Base-by-base conservation (phyloP, 2,113 vertebrate genomes). In the Triplophysa rosa region DNA sequence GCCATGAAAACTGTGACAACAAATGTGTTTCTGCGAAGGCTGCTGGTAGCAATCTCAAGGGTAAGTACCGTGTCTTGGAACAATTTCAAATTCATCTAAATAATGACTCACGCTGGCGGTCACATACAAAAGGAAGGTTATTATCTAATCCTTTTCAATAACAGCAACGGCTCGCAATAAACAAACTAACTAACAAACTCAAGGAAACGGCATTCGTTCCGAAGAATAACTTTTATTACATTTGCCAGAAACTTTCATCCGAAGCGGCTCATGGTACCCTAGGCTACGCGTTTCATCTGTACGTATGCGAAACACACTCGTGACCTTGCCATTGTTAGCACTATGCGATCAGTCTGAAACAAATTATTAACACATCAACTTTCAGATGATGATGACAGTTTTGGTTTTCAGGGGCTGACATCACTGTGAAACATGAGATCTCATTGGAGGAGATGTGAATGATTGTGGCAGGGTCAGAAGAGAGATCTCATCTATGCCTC, bases 401-500 rank as follows among this genome's bases (percentile, higher is more conserved):
- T 42, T 23, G n/a, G 29, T 61, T 42, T 59, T 40, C 49, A 13
- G 67, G 45, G 19, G 40, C 29, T 49, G 45, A 24, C 8, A 24
- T 33, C 12, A 6, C 49, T 14, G 64, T 61, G 42, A 70, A 72
- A 58, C 70, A 47, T 21, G 8, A n/a, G 54, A 58, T 58, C 8
- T 1, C 54, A 61, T 62, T 12, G 29, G 24, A 71, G 24, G 61
- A 77, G 67, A 58, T 63, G 26, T 73, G 78, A 81, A 52, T 8
- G 49, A 84, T 47, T 64, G 78, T 68, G 26, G 42, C 61, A 65
- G 14, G 80, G 77, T 81, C 82, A 85, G 70, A 59, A 73, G 13
- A 56, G 63, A 85, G 86, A 84, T 82, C 87, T 84, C 78, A 61
- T 83, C 82, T 81, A 81, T 81, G 80, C 85, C 72, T 88, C 82